Base-by-base conservation (phyloP, 2,113 vertebrate species). In the Athene noctua region DNA sequence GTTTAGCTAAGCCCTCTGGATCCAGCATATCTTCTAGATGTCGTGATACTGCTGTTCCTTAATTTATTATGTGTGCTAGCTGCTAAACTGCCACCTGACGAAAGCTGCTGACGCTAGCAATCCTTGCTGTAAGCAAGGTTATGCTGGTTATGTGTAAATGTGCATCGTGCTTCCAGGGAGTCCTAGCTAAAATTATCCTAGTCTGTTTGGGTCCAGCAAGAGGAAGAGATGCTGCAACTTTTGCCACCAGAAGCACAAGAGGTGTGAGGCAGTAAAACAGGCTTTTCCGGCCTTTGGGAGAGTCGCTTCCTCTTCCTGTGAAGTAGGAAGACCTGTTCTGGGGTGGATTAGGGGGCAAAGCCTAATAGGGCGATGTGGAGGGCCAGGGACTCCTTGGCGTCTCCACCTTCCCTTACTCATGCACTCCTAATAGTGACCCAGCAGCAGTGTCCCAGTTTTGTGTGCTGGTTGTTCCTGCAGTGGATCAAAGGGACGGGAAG, bases 271-370 rank as follows among this genome's bases (percentile, higher is more conserved):
- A 88, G 91, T 79, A 91, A 65, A 97, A 96, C 96, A 90, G 92
- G 97, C 80, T 97, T 96, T 97, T 96, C 97, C 55, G n/a, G 92
- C 94, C 94, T 87, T 82, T 38, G 58, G 86, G 87, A 88, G 95
- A 90, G 95, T 86, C 10, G 0, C 81, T 97, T 97, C 96, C 96
- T 62, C 96, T 96, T 96, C 94, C 92, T 94, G 80, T 1, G 18
- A 22, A 96, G 97, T 91, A 83, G 92, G 96, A 88, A 57, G 94
- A 95, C 96, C 92, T 88, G 96, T 92, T 97, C 83, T 96, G 86
- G 92, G 65, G 20, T 95, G 80, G 84, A 47, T 85, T 38, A 49
- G 84, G 89, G 96, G 89, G 58, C 80, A 90, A 32, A 95, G 78
- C 46, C 66, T 87, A 80, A 27, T 14, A 72, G 88, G 57, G 61